Conservation (phyloP, 1,140 invertebrate genomes). For the Drosophila equinoxialis region DNA sequence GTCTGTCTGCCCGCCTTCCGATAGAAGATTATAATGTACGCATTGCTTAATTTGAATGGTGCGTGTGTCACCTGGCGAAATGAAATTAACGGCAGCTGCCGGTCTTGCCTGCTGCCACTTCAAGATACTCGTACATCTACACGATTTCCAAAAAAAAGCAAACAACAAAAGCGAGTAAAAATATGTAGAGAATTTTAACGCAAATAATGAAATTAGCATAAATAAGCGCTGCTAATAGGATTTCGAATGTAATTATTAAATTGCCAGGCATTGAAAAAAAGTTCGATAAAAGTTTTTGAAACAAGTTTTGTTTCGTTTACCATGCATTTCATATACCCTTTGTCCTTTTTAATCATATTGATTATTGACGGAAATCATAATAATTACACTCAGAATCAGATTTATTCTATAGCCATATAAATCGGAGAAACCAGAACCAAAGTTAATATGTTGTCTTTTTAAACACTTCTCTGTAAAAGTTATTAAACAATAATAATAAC, state of each 20-base stretch:
- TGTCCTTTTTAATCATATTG: neutral
- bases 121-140: constrained; percentile 2
- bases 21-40: constrained; percentile 78
- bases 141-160: constrained; percentile 1
- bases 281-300: constrained; percentile 24
- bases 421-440: too few relatives aligned
- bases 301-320: neutral
- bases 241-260: constrained; percentile 78
- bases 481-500: too few relatives aligned
- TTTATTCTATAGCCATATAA: too few relatives aligned
- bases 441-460: too few relatives aligned
- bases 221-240: constrained; percentile 74
- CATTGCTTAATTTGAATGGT: constrained; percentile 75
- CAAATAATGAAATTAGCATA: constrained; percentile 75
- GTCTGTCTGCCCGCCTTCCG: constrained; percentile 30
- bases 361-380: too few relatives aligned
- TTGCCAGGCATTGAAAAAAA: constrained; percentile 45
- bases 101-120: constrained; percentile 11
- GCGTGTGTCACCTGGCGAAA: constrained; percentile 52
- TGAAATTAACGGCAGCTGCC: constrained; percentile 71
- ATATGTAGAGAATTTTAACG: constrained; percentile 41
- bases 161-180: constrained; percentile 71
- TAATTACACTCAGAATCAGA: too few relatives aligned
- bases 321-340: neutral
- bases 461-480: too few relatives aligned